phyloP scores from a whole-genome alignment of 2,888 invertebrate species.

The Dorcus hopei region DNA sequence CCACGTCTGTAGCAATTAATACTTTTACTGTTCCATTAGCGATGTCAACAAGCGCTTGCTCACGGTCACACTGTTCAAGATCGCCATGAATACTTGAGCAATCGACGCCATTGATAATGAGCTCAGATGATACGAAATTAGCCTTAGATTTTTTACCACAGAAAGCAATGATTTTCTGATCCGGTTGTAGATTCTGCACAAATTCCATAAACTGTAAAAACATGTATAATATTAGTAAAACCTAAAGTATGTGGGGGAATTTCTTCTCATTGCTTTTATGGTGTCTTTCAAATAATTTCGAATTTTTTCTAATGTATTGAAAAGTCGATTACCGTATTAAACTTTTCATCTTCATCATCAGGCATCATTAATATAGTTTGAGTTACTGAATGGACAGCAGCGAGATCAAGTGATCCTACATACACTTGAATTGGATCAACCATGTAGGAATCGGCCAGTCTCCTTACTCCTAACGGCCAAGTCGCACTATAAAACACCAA shows the following conservation, averaged over 20 bases:
- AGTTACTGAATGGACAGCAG: constrained; percentile 83
- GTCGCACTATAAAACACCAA: constrained; percentile 65
- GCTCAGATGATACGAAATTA: constrained; percentile 77
- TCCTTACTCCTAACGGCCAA: constrained; percentile 86
- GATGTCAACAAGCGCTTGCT: constrained; percentile 81
- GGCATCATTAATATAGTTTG: constrained; percentile 75
- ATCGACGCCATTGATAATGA: constrained; percentile 64
- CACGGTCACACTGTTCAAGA: constrained; percentile 71
- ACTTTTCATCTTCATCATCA: constrained; percentile 62
- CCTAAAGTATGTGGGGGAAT: neutral
- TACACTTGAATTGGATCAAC: constrained; percentile 86
- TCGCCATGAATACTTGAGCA: constrained; percentile 88
- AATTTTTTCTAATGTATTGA: neutral
- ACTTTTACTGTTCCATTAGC: constrained; percentile 75
- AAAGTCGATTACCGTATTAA: constrained; percentile 52
- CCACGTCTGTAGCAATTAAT: constrained; percentile 92
- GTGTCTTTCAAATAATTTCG: no score
- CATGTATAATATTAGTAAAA: neutral
- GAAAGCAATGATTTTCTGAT: constrained; percentile 87
- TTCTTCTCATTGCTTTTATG: neutral
- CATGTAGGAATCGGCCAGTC: constrained; percentile 84
- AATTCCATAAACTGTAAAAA: constrained; percentile 63
- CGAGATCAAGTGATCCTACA: constrained; percentile 84
- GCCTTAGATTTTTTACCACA: constrained; percentile 83
- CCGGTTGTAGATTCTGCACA: constrained; percentile 62